phyloP scores from a whole-genome alignment of 2,113 vertebrate genomes.

The Trochalopteron elliotii region DNA sequence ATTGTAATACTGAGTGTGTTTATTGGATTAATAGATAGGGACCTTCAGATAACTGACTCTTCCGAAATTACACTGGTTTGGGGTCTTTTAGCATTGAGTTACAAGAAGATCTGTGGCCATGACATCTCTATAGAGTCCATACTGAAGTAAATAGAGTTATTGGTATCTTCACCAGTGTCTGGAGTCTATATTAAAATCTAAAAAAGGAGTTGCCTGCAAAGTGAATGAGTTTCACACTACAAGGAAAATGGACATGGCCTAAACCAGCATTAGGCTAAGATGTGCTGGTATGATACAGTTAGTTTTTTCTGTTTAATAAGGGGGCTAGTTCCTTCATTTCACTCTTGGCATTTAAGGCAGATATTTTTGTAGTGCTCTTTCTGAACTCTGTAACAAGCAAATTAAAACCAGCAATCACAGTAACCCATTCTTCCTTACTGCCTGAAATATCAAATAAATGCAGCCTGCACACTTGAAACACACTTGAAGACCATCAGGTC shows the following conservation, averaged over 20 bases:
- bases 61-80: not conserved
- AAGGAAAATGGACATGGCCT: not conserved
- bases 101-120: not conserved
- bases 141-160: not conserved
- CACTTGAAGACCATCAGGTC: not conserved
- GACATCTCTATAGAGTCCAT: not conserved
- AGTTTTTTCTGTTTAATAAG: not conserved
- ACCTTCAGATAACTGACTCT: not conserved
- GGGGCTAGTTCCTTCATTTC: not conserved
- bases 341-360: not conserved
- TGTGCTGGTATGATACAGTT: not conserved
- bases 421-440: not conserved
- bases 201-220: not conserved
- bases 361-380: not conserved
- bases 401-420: conserved; percentile 5
- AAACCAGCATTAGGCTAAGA: not conserved
- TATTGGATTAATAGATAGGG: not conserved
- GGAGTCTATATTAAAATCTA: not conserved
- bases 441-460: not conserved
- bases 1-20: not conserved
- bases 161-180: not conserved
- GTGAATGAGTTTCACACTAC: not conserved
- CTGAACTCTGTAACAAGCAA: not conserved
- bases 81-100: not conserved
- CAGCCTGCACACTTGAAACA: not conserved